These are phyloP conservation scores for Wiebesia pumilae DNA, from an alignment of 1,140 invertebrate species.

Conservation along the genomic window DNA sequence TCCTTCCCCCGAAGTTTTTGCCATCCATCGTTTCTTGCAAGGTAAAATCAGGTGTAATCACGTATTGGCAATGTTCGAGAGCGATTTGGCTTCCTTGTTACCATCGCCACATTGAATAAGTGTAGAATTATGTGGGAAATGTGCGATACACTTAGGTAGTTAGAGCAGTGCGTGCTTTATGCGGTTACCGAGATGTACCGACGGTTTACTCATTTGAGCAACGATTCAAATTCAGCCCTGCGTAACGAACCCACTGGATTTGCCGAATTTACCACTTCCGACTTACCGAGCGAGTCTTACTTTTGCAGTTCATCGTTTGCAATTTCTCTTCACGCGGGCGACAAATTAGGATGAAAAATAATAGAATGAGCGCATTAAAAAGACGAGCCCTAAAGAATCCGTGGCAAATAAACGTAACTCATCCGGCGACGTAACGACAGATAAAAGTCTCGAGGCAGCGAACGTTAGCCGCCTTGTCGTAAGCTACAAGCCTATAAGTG, in stretches of 20 bases:
- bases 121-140: background rate
- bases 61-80: background rate
- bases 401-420: conserved; percentile 29
- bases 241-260: too few species aligned
- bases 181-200: too few species aligned
- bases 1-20: background rate
- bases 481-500: background rate
- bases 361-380: background rate
- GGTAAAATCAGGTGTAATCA: background rate
- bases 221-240: too few species aligned
- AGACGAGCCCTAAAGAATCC: background rate
- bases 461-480: too few species aligned
- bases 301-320: background rate
- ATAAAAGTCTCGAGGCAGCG: conserved; percentile 18
- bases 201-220: too few species aligned
- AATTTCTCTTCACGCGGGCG: background rate
- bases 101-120: background rate
- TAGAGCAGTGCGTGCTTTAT: too few species aligned
- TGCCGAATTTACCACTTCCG: too few species aligned
- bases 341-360: background rate
- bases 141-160: too few species aligned
- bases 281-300: background rate
- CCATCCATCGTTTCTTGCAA: too few species aligned
- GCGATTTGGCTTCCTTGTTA: background rate
- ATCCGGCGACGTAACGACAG: conserved; percentile 14